Evolutionary conservation across 2,113 vertebrate species (phyloP), one percentile per base, ranked within the genome.

Genomic region (Pelecanus crispus): DNA sequence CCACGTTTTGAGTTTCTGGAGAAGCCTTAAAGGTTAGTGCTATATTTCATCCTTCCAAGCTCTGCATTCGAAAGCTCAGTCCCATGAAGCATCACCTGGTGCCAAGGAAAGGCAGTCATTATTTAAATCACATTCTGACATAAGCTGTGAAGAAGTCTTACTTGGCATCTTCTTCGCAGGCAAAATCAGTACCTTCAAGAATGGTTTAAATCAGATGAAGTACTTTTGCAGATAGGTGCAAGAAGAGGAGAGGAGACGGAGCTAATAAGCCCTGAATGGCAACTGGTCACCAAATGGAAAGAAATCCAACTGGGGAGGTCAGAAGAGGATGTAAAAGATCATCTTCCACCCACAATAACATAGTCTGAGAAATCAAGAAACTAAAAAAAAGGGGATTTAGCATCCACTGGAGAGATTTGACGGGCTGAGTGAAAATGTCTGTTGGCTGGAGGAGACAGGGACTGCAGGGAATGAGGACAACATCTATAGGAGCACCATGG

Each of bases 11-110:
- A 77, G 72, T 91, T 95, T 90, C 92, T 95, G 88, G 82, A 96
- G 75, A 90, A 93, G 79, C 63, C 65, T 94, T 96, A 94, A 97
- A 95, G 92, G 96, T 95, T 95, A 94, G 86, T 88, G 56, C 61
- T 96, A 65, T 95, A 92, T 96, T 95, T 96, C 81, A 87, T 92
- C 73, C 68, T 91, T 79, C 72, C 65, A 61, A 91, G 44, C 49
- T 95, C 83, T 47, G 31, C 65, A 45, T 71, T 92, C 0, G 0
- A 87, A 83, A 90, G 63, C 85, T 96, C 55, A 74, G 45, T 61
- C 38, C 32, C 47, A 81, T n/a, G 55, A 95, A 94, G 55, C 38
- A 91, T 80, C 74, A 93, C 88, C 86, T 92, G 75, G 55, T 95
- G 93, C 90, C 94, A 94, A 90, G 85, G 50, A 92, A 94, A 95